Evolutionary conservation across 1,140 invertebrate species (phyloP), one percentile per base, ranked within the genome.

Genomic region (Cyclargus thomasi): DNA sequence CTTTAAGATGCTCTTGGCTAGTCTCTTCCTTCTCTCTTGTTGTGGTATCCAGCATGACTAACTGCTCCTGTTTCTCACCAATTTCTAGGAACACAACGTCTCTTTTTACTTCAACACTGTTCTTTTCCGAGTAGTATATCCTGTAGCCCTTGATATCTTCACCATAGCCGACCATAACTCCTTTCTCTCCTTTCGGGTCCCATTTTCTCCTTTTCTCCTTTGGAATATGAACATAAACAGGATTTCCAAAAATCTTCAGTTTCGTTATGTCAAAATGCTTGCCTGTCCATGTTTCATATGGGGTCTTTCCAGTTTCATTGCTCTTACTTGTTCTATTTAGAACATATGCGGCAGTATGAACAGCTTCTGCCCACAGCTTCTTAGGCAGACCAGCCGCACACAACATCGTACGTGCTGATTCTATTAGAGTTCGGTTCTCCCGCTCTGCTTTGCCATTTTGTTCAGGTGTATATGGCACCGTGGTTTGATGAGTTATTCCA

Each of bases 241-340:
- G 71, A 16, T 64, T 71, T 11, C 81, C 86, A 75, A 88, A 88
- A 7, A 78, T 47, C 73, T 76, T 67, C 0, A 87, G 62, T n/a
- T n/a, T n/a, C n/a, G n/a, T n/a, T n/a, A n/a, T n/a, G n/a, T n/a
- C n/a, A n/a, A n/a, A n/a, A n/a, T n/a, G n/a, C n/a, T n/a, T n/a
- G n/a, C n/a, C n/a, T n/a, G n/a, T 29, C 29, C 29, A 29, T 29
- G 8, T 7, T 7, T 4, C 5, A 29, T 29, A 29, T 7, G 29
- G 29, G 5, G 29, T 29, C 8, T 29, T 29, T 7, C 8, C 8
- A 7, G 5, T 29, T 8, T 29, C 29, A 4, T 4, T 7, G 29
- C 29, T 29, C 8, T 29, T 29, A 7, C 29, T 8, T 7, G 2
- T 29, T 29, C 29, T 29, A 29, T 29, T 29, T 29, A 29, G 8